Evolutionary conservation across 2,113 vertebrate species (phyloP).

Genomic region (Ameiurus melas): DNA sequence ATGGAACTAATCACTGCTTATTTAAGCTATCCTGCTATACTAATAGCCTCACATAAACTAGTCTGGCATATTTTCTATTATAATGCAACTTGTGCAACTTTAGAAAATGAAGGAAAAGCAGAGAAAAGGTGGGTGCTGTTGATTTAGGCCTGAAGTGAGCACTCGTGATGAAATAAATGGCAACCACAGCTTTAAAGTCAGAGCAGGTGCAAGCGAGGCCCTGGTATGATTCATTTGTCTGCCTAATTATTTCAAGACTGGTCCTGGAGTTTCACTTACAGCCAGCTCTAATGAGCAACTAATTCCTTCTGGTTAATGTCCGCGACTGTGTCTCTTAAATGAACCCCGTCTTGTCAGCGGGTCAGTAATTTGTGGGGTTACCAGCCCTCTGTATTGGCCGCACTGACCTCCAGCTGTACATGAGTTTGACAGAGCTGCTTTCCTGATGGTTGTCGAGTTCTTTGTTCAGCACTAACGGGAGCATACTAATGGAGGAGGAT

Average conservation of each 20-base stretch:
- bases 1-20: background rate
- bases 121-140: background rate
- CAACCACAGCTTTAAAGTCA: constrained; percentile 77
- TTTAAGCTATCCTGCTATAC: background rate
- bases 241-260: constrained; percentile 88
- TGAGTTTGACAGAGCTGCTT: constrained; percentile 81
- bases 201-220: constrained; percentile 85
- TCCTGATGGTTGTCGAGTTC: constrained; percentile 74
- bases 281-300: constrained; percentile 87
- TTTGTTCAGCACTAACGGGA: constrained; percentile 59
- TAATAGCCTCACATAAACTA: background rate
- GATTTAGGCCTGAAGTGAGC: constrained; percentile 27
- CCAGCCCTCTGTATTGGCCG: constrained; percentile 79
- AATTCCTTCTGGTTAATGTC: constrained; percentile 91
- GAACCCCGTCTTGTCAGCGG: constrained; percentile 79
- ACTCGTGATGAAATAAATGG: constrained; percentile 33
- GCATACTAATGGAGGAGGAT: constrained; percentile 73
- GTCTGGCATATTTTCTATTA: background rate
- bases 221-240: constrained; percentile 89
- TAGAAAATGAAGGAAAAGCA: background rate
- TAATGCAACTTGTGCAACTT: background rate
- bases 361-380: constrained; percentile 82
- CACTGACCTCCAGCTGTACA: constrained; percentile 81
- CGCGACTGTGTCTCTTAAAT: constrained; percentile 77
- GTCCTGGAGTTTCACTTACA: constrained; percentile 85